These are phyloP conservation scores for Pipra filicauda DNA, from an alignment of 2,113 vertebrate genomes.

Conservation along the genomic window DNA sequence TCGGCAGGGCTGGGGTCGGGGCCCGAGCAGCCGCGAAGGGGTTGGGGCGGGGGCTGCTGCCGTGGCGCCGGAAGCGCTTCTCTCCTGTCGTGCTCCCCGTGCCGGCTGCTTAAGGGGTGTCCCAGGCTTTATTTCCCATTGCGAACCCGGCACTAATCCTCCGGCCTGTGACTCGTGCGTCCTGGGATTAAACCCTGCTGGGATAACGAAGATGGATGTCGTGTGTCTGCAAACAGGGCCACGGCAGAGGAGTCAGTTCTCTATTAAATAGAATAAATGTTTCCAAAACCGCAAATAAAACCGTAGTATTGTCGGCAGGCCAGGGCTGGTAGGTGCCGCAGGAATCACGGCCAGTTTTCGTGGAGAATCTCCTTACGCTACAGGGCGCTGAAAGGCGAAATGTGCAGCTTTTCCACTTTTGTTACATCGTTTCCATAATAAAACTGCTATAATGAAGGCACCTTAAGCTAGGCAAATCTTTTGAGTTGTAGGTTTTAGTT, in stretches of 20 bases:
- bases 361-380: accelerated
- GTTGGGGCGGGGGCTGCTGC: not conserved
- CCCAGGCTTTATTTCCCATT: accelerated
- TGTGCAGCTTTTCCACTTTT: not conserved
- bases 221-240: not conserved
- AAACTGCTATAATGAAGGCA: not conserved
- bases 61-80: too few relatives aligned
- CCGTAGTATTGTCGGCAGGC: not conserved
- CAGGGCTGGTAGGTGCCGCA: not conserved
- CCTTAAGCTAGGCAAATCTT: not conserved
- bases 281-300: not conserved
- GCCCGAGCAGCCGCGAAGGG: not conserved
- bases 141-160: accelerated
- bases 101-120: not conserved
- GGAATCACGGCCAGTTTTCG: accelerated
- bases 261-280: too few relatives aligned
- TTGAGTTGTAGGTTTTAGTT: not conserved
- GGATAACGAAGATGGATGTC: not conserved
- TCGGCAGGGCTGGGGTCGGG: not conserved
- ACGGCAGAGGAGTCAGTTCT: accelerated
- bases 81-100: not conserved
- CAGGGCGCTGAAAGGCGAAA: not conserved
- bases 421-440: not conserved
- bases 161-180: not conserved
- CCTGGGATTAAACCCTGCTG: not conserved